Conservation (phyloP, 1,140 invertebrate species). For the Tetragonula clypearis region DNA sequence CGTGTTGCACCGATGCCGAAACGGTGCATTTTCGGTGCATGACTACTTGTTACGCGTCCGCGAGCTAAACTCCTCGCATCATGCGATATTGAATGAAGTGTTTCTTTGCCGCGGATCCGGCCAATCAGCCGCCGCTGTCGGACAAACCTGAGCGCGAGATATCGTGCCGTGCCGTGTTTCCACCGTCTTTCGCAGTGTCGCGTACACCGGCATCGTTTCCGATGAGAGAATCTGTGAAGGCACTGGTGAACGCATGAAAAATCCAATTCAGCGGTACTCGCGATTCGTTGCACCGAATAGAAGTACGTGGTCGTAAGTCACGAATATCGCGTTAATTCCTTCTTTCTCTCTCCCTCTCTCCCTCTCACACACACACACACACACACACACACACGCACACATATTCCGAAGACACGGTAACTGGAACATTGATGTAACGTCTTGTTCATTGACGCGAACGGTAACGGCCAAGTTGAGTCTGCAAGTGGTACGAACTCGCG, state of each 20-base stretch:
- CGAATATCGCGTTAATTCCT: neutral
- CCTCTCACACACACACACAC: no score
- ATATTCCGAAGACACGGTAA: neutral
- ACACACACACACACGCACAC: no score
- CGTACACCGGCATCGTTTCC: neutral
- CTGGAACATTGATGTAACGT: neutral
- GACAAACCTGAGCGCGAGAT: neutral
- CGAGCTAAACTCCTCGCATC: conserved; percentile 49
- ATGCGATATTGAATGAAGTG: conserved; percentile 42
- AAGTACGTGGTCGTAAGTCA: neutral
- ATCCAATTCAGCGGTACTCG: conserved; percentile 12
- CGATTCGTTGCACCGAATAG: neutral
- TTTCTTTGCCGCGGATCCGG: conserved; percentile 27
- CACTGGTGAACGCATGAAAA: conserved; percentile 14
- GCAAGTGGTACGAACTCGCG: conserved; percentile 47
- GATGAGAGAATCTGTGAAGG: neutral
- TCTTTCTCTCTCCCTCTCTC: neutral
- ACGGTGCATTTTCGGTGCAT: conserved; percentile 50
- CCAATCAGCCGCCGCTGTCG: neutral
- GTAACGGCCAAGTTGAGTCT: neutral
- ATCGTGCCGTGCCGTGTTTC: neutral
- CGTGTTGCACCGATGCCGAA: conserved; percentile 44
- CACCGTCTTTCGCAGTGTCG: neutral
- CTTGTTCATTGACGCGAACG: conserved; percentile 11
- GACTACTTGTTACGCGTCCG: conserved; percentile 77